Conservation (phyloP, 2,113 vertebrate species). For the Ophthalmolycus amberensis region DNA sequence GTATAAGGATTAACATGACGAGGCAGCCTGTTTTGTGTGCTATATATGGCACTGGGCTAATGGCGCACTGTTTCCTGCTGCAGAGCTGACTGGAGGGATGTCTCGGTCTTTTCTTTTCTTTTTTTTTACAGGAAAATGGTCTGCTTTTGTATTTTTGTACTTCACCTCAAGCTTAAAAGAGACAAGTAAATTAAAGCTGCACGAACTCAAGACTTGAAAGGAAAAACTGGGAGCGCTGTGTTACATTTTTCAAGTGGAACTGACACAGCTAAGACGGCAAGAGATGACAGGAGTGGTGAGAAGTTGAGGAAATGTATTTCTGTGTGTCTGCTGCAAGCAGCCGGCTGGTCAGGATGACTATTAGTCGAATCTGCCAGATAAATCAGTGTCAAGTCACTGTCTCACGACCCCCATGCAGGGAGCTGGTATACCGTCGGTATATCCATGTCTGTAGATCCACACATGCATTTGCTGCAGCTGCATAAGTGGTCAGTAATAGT, state of each 20-base stretch:
- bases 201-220: neutral
- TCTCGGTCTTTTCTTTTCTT: neutral
- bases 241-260: neutral
- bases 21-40: neutral
- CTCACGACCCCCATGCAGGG: neutral
- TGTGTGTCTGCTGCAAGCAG: neutral
- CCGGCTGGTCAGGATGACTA: constrained; percentile 15
- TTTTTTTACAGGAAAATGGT: constrained; percentile 12
- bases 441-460: constrained; percentile 5
- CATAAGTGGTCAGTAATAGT: constrained; percentile 18
- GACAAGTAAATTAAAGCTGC: neutral
- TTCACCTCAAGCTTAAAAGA: neutral
- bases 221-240: neutral
- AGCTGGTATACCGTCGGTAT: neutral
- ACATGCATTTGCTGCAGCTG: constrained; percentile 26
- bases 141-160: neutral
- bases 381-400: constrained; percentile 34
- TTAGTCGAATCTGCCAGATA: constrained; percentile 19
- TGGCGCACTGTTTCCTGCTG: constrained; percentile 6
- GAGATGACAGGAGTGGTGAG: neutral
- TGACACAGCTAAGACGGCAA: neutral
- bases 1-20: constrained; percentile 10
- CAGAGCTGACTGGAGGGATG: constrained; percentile 10
- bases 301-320: neutral
- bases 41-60: constrained; percentile 40